Evolutionary conservation across 2,888 invertebrate species (phyloP).

Genomic region (Tachina fera): DNA sequence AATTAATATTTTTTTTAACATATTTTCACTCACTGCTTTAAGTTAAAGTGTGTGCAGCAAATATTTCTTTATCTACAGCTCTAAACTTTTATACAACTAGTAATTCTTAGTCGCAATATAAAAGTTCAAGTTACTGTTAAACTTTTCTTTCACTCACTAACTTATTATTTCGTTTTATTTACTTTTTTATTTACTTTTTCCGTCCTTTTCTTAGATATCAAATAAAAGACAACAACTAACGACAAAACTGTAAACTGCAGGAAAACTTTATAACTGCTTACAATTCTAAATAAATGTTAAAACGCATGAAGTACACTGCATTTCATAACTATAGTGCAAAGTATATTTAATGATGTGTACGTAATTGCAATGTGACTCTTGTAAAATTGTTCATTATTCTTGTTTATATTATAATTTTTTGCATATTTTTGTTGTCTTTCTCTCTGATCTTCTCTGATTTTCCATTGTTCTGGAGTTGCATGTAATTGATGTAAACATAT

Average conservation of each 20-base stretch:
- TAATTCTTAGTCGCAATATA: conserved; percentile 41
- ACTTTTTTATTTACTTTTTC: not conserved
- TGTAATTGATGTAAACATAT: no score
- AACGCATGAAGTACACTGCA: not conserved
- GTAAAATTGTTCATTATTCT: no score
- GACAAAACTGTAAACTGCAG: conserved; percentile 58
- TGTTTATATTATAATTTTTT: no score
- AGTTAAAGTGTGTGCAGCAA: not conserved
- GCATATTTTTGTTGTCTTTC: no score
- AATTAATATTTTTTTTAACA: no score
- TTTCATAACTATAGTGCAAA: not conserved
- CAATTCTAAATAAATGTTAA: conserved; percentile 12
- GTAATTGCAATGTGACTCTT: no score
- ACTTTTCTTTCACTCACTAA: conserved; percentile 53
- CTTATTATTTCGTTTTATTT: conserved; percentile 28
- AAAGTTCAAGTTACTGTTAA: conserved; percentile 69
- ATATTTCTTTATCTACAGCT: conserved; percentile 5
- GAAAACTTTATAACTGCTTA: conserved; percentile 43
- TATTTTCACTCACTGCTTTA: no score
- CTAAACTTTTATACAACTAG: conserved; percentile 55
- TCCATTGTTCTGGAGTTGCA: no score
- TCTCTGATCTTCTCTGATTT: no score
- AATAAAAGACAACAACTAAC: conserved; percentile 47
- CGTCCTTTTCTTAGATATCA: conserved; percentile 43
- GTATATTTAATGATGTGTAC: no score